Base-by-base conservation (phyloP, 64 coral and sea anemone species). In the Pachyseris speciosa region DNA sequence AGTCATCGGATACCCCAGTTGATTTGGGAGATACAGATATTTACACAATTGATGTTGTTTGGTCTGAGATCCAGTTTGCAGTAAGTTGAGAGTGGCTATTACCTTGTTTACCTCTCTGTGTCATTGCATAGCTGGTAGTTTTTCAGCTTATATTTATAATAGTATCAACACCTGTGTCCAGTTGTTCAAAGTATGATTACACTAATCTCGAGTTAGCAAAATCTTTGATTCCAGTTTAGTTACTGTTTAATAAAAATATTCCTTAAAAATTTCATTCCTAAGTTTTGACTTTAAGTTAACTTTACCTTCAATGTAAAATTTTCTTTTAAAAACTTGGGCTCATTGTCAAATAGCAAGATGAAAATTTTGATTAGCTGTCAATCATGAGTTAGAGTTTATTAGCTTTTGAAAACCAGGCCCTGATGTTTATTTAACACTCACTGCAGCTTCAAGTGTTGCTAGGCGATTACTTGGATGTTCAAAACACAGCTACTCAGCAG, bases 1-100 rank as follows among this genome's bases (percentile, higher is more conserved):
- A 59, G 50, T 22, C 76, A 13, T 53, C 76, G 60, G 76, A 38
- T 60, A 26, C 17, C 9, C 76, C 31, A 30, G 36, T 36, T 55
- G 76, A 80, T 59, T 80, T 80, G 31, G 96, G 60, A 19, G 48
- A 75, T 77, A 61, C 94, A 51, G 76, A 89, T 34, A 47, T 93
- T 15, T 99, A 95, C 81, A 93, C 80, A 53, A 99, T 99, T 68
- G 97, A 99, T 34, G 97, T 87, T 53, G 94, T 99, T 19, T 99
- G 97, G 97, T 99, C 94, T 68, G 97, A 99, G 73, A 99, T 99
- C 72, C 97, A 99, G 57, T 99, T 95, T 86, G 90, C 97, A 42
- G 97, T 99, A 99, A 90, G 94, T 80, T 25, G 28, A 70, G 16
- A 55, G 0, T 55, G 20, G 15, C 45, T 9, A 6, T 49, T 9